Evolutionary conservation across 2,888 invertebrate species (phyloP), one percentile per base, ranked within the genome.

Genomic region (Onthophagus sagittarius): DNA sequence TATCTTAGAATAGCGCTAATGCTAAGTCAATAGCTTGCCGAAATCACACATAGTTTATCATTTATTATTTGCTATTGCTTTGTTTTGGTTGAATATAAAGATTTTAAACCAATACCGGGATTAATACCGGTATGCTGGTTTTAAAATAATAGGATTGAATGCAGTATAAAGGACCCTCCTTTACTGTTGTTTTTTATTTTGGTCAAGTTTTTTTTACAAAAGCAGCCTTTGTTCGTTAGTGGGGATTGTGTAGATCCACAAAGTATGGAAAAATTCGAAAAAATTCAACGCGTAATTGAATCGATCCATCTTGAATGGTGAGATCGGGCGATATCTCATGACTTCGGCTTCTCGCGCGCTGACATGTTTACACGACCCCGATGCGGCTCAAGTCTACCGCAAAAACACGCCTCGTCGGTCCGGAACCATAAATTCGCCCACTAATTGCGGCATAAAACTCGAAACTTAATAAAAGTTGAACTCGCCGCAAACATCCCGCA

Each of bases 381-480:
- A 23, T 67, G 31, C 31, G 23, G 67, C 64, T 64, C 15, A 23
- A 67, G 67, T 67, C 32, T 31, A 23, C 32, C 23, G 32, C 32
- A 67, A 67, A 67, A 67, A 67, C 31, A 23, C 23, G 15, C 23
- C 31, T 23, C n/a, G n/a, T 67, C 31, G 67, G 31, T 23, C 31
- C 15, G 67, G 7, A 31, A 15, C 15, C 67, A 67, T 67, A 67
- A 67, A 67, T 67, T 32, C n/a, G 67, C 23, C 32, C 67, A 31
- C 67, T 67, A 67, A 67, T 67, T 67, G 67, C 67, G 67, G 67
- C 31, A 67, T 67, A 67, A 67, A 67, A 67, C 67, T 67, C 67
- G 67, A 67, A 67, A 67, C 67, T 67, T 67, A 67, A 67, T 67
- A 67, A 67, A 67, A 67, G 67, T 67, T 67, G 15, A 32, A 31